phyloP scores from a whole-genome alignment of 2,113 vertebrate genomes.

The Plestiodon gilberti region DNA sequence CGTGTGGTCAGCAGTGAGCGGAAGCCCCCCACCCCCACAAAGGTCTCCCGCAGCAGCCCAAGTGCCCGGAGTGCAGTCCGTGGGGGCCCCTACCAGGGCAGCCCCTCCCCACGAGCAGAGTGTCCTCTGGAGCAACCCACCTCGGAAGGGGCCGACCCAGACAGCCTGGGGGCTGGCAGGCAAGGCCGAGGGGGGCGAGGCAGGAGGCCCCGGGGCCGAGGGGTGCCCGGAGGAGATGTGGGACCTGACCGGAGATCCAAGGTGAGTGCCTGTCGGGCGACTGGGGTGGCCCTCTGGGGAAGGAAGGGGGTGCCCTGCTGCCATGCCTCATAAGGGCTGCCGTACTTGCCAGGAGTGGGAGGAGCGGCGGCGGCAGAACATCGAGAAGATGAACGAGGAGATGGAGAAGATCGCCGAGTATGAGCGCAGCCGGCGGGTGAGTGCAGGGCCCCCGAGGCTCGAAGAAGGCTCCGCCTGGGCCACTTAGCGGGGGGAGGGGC shows the following conservation, averaged over 20 bases:
- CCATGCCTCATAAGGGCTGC: rapidly evolving
- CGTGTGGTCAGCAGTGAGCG: slow-evolving; percentile 74
- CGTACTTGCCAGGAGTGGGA: slow-evolving; percentile 84
- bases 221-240: not conserved
- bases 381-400: slow-evolving; percentile 94
- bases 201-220: slow-evolving; percentile 42
- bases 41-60: not conserved
- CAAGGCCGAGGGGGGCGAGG: slow-evolving; percentile 26
- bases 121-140: slow-evolving; percentile 41
- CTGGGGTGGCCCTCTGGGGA: not conserved
- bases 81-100: not conserved
- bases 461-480: too few species aligned
- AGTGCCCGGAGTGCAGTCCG: slow-evolving; percentile 41
- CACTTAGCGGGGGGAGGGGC: not conserved
- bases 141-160: not conserved
- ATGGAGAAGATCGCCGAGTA: slow-evolving; percentile 93
- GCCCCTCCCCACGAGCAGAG: slow-evolving; percentile 45
- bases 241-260: slow-evolving; percentile 67
- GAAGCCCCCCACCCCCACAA: slow-evolving; percentile 58
- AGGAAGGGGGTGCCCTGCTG: not conserved
- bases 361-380: slow-evolving; percentile 90
- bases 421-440: slow-evolving; percentile 86
- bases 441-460: too few species aligned
- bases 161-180: rapidly evolving
- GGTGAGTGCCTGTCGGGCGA: slow-evolving; percentile 23